Evolutionary conservation across 2,797 vertebrate species (phyloP).

Genomic region (Bufotes viridis): DNA sequence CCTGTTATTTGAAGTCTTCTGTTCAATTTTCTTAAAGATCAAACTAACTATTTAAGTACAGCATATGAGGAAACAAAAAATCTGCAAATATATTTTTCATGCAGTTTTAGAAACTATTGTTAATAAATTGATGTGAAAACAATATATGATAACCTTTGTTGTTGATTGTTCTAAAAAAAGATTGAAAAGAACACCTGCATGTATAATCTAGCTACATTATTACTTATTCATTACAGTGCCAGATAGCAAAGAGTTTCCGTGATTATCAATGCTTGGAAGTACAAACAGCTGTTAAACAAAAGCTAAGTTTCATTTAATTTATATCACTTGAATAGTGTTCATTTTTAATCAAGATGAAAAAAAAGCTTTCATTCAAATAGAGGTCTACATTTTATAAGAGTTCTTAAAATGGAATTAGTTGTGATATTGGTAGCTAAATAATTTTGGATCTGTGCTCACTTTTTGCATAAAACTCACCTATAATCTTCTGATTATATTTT

Average conservation of each 20-base stretch:
- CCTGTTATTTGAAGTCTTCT: too few relatives aligned
- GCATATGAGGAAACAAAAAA: too few relatives aligned
- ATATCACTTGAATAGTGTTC: conserved; percentile 36
- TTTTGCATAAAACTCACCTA: too few relatives aligned
- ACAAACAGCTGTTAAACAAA: conserved; percentile 55
- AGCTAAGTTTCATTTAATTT: conserved; percentile 50
- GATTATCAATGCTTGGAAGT: conserved; percentile 21
- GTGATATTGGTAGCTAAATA: not conserved
- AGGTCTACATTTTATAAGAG: not conserved
- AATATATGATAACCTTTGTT: conserved; percentile 30
- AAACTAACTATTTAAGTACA: too few relatives aligned
- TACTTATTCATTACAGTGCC: conserved; percentile 48
- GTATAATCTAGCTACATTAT: conserved; percentile 38
- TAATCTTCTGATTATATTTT: too few relatives aligned
- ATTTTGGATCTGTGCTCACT: not conserved
- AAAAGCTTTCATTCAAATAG: not conserved
- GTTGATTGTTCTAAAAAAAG: conserved; percentile 42
- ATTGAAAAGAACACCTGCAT: conserved; percentile 50
- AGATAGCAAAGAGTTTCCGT: conserved; percentile 30
- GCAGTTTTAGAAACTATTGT: not conserved
- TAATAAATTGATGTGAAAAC: conserved; percentile 8
- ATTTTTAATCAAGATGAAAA: conserved; percentile 23
- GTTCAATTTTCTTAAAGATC: too few relatives aligned
- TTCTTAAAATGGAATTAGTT: not conserved
- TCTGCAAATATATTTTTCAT: not conserved